Base-by-base conservation (phyloP, 2,113 vertebrate species). In the Eptatretus burgeri region DNA sequence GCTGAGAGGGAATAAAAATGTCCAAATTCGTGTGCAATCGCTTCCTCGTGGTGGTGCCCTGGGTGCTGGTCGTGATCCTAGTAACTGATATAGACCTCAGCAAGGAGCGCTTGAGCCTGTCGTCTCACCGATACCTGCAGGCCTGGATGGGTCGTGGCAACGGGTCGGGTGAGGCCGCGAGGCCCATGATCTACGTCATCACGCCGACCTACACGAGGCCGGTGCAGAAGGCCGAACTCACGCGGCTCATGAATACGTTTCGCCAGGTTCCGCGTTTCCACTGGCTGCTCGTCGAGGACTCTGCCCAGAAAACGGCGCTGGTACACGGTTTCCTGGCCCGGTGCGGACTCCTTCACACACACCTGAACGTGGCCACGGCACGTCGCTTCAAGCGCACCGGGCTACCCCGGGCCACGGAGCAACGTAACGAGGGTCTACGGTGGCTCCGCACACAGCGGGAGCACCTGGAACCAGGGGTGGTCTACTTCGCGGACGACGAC, bases 401-500 rank as follows among this genome's bases (percentile, higher is more conserved):
- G 64, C 80, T 86, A 76, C 84, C 88, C 27, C 79, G 88, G 56
- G 89, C 84, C 68, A 93, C 89, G 5, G 88, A 96, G 70, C 89
- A 96, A 77, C 80, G 88, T 71, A 96, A 96, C 69, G 76, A 75
- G 13, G 89, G 83, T 18, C 79, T 95, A 20, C 74, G 77, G 49
- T 95, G 85, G 89, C 76, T 96, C 67, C 74, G 88, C 16, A 79
- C 79, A 73, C 75, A 81, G 63, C 79, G 83, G 69, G 73, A 74
- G 70, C 70, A 67, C 64, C 70, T 74, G 8, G 80, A 82, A 69
- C 51, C 78, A 4, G 88, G 85, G 0, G 84, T 93, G 69, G 84
- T 96, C 49, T 96, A 85, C 74, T 96, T 96, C 74, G 89, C 89
- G 5, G 89, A 96, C 71, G 89, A 95, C 67, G 89, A 96, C 75